Conservation (phyloP, 2,888 invertebrate genomes). For the Trachelus stipa region DNA sequence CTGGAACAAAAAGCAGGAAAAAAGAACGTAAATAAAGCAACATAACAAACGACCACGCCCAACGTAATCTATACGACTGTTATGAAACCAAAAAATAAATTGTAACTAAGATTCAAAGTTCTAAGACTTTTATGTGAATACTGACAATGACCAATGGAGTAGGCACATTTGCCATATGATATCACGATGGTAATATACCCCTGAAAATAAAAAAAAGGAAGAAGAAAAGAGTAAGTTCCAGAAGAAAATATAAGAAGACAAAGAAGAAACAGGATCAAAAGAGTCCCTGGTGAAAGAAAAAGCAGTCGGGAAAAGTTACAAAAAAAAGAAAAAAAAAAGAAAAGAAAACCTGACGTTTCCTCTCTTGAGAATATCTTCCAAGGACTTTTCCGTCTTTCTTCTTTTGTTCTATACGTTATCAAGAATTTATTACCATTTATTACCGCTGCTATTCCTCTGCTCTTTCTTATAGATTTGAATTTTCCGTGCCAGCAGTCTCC, state of each 20-base stretch:
- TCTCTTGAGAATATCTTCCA: background rate
- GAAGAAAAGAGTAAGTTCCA: background rate
- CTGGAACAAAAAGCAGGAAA: background rate
- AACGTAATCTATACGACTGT: background rate
- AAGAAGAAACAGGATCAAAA: background rate
- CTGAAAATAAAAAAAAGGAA: background rate
- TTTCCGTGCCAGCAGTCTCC: background rate
- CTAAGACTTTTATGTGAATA: background rate
- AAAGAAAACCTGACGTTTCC: background rate
- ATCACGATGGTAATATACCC: background rate
- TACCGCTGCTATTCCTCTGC: background rate
- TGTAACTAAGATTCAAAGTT: background rate
- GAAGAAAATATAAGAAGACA: background rate
- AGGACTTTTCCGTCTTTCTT: background rate
- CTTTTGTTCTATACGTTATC: background rate
- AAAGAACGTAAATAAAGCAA: background rate
- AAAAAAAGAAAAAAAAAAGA: background rate
- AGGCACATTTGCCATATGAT: background rate
- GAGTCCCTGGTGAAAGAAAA: background rate
- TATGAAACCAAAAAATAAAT: background rate
- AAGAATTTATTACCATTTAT: background rate
- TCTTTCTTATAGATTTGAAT: background rate
- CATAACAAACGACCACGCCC: background rate
- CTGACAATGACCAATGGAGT: background rate
- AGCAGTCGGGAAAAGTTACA: background rate